Base-by-base conservation (phyloP, 2,113 vertebrate genomes). In the Pteruthius melanotis region DNA sequence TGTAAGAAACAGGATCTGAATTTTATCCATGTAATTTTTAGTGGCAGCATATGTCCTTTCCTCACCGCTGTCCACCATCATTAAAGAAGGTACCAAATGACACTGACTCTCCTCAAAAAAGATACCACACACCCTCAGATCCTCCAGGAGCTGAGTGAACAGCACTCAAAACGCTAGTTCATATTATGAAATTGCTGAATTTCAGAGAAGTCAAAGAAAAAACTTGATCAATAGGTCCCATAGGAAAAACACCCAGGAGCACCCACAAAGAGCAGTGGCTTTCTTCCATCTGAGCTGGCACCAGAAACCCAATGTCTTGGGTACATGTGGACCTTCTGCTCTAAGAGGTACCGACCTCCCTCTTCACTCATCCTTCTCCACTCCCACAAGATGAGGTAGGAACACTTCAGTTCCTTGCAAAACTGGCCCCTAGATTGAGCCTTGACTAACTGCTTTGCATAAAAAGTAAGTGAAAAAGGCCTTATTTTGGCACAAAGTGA, bases 1-100 rank as follows among this genome's bases (percentile, higher is more conserved):
- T 70, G 79, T 45, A 95, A 44, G 94, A 92, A 95, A 94, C 76
- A 89, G 80, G 93, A 89, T 49, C 77, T 76, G 96, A 89, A 83
- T 93, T 97, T 97, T 91, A 93, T 53, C 81, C 65, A 15, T 42
- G 69, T 39, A 86, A 82, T 87, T 87, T 94, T 85, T 72, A 61
- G 85, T 26, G 37, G 63, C 50, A 69, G 66, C 59, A 21, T 54
- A 33, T 83, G 85, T 86, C 84, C 69, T 65, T 74, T 69, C 63
- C 90, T 95, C 72, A 70, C 6, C 28, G 30, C 50, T 66, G 61
- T 86, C 56, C 54, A 56, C 2, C 2, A 3, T 11, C 8, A 3
- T 33, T 27, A 61, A 53, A 85, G 54, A 56, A 44, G 20, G n/a
- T 47, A 47, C 15, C 21, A 39, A 61, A 39, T 3, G 15, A 26